Evolutionary conservation across 2,888 invertebrate genomes (phyloP).

Genomic region (Cerastis rubricosa): DNA sequence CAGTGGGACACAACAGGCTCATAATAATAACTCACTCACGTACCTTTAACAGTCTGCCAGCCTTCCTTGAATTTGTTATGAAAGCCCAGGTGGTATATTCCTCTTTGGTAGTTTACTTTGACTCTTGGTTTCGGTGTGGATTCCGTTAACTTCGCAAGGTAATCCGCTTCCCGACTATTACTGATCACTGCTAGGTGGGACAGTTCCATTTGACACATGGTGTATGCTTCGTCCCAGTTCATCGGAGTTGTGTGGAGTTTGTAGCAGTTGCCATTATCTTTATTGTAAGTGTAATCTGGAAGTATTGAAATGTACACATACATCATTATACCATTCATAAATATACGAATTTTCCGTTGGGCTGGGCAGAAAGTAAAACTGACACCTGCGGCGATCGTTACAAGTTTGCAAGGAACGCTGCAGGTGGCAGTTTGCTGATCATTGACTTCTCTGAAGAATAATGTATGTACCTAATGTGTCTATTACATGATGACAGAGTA

Average conservation of each 20-base stretch:
- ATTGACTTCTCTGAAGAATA: neutral
- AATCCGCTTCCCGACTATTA: slow-evolving; percentile 54
- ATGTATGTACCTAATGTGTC: neutral
- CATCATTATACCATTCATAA: neutral
- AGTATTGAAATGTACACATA: neutral
- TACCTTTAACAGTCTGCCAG: slow-evolving; percentile 77
- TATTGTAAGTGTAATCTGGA: slow-evolving; percentile 77
- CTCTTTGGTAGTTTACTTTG: slow-evolving; percentile 33
- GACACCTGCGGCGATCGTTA: neutral
- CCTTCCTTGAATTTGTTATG: slow-evolving; percentile 66
- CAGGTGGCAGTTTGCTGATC: neutral
- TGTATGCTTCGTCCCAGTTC: slow-evolving; percentile 80
- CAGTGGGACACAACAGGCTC: too few relatives aligned
- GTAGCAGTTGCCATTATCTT: slow-evolving; percentile 76
- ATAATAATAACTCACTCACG: neutral
- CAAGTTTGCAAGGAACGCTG: neutral
- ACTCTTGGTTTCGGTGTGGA: slow-evolving; percentile 13
- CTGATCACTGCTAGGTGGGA: slow-evolving; percentile 77
- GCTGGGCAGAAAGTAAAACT: neutral
- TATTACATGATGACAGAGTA: neutral
- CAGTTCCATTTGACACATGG: slow-evolving; percentile 69
- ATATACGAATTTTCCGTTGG: neutral
- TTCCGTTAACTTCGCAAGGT: slow-evolving; percentile 36
- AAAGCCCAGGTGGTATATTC: slow-evolving; percentile 71
- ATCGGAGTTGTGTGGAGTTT: slow-evolving; percentile 79